A percentile compares a stretch with the other conserved stretches of the same genome.
These are phyloP conservation scores for Cyanoliseus patagonus DNA, from an alignment of 2,113 vertebrate genomes.

Conservation along the genomic window DNA sequence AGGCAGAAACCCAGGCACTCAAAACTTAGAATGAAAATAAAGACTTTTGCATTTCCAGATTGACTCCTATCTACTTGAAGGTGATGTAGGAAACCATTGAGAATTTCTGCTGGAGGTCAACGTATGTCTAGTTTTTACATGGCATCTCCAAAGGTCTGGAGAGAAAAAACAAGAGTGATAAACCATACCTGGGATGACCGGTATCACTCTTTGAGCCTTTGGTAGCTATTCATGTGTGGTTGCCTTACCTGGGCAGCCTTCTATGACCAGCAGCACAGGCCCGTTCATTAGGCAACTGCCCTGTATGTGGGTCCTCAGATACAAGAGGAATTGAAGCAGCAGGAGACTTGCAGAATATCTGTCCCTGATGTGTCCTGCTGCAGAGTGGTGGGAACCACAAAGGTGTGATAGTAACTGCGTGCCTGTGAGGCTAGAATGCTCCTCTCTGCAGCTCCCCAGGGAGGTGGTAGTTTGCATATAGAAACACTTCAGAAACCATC, in stretches of 20 bases:
- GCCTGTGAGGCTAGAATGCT: not conserved
- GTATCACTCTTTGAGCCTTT: not conserved
- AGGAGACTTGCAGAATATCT: not conserved
- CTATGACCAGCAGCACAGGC: not conserved
- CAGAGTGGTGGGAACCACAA: not conserved
- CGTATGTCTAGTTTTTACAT: rapidly evolving
- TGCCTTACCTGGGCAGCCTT: not conserved
- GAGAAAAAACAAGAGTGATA: not conserved
- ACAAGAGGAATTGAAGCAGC: not conserved
- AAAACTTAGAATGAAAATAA: not conserved
- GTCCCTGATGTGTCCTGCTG: not conserved
- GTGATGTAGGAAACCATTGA: not conserved
- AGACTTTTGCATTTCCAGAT: not conserved
- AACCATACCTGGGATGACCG: not conserved
- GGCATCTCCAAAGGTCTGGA: not conserved
- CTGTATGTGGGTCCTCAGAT: not conserved
- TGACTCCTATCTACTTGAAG: not conserved
- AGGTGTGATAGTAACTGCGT: not conserved
- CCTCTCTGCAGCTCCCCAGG: not conserved
- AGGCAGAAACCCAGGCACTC: not conserved
- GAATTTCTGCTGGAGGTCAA: not conserved
- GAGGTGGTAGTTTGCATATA: not conserved
- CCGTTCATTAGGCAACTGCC: not conserved
- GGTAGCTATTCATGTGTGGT: not conserved
- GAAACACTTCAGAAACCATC: not conserved